phyloP scores from a whole-genome alignment of 2,797 vertebrate species.

The Tinamus major region DNA sequence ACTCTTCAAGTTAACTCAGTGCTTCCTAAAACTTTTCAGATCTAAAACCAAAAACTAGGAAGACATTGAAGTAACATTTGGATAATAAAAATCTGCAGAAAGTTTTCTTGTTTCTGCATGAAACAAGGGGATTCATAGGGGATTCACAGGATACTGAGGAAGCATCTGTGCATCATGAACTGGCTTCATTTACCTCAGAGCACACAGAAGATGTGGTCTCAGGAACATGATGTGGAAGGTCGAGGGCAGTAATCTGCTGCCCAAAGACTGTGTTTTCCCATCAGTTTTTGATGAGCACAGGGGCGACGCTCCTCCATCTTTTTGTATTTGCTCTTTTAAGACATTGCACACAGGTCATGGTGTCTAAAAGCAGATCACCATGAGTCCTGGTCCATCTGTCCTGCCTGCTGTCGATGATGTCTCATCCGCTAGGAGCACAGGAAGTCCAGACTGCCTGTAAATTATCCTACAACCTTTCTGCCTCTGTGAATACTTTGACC shows the following conservation, averaged over 20 bases:
- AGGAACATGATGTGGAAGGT: not conserved
- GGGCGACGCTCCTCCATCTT: not conserved
- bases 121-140: not conserved
- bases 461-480: not conserved
- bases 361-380: not conserved
- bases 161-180: not conserved
- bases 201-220: not conserved
- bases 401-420: not conserved
- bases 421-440: not conserved
- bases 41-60: slow-evolving; percentile 27
- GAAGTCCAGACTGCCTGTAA: not conserved
- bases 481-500: not conserved
- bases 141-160: not conserved
- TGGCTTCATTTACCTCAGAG: not conserved
- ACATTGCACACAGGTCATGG: not conserved
- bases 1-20: not conserved
- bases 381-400: not conserved
- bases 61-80: not conserved
- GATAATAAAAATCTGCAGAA: not conserved
- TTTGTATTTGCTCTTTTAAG: not conserved
- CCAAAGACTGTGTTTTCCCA: not conserved
- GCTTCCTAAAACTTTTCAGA: not conserved
- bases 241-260: not conserved
- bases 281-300: not conserved
- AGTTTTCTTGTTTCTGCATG: not conserved